Base-by-base conservation (phyloP, 2,888 invertebrate genomes). In the Autographa gamma region DNA sequence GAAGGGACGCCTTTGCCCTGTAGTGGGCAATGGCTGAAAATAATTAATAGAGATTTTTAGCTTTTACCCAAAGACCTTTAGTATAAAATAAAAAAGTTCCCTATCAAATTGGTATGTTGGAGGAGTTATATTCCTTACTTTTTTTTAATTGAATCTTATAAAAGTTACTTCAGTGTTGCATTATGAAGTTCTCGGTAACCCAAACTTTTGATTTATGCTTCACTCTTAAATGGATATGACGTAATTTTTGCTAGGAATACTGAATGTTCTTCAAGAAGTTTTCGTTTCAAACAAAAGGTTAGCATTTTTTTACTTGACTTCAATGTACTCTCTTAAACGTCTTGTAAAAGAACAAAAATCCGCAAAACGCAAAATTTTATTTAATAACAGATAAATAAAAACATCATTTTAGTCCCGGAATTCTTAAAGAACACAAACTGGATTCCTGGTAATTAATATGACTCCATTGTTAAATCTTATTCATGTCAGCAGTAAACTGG, bases 131-230 rank as follows among this genome's bases (percentile, higher is more conserved):
- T 25, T 25, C 3, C 25, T 3, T 25, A 2, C 25, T 25, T 25
- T 25, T 2, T 25, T 25, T 25, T 25, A 25, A 25, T 25, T 25
- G 25, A 8, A 34, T 34, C 34, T 43, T 16, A 16, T 43, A 16
- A 43, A 43, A 43, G 43, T 43, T 43, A 43, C 6, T 43, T 66
- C 62, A 67, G 61, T 71, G 69, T 32, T 16, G 54, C 48, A 66
- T 60, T 80, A 76, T 81, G 74, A 70, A 71, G 56, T 68, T 70
- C 58, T 69, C 73, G 67, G 76, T 69, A 76, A 79, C 65, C 38
- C 67, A 69, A 0, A 71, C 76, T 82, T 80, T 76, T 76, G 80
- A 80, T 79, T 80, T 76, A 82, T 82, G 61, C 59, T 60, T 41
- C n/a, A 7, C 13, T 60, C 32, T 68, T 69, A 73, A 67, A 80